Conservation (phyloP, 2,888 invertebrate species). For the Cynaeus angustus region DNA sequence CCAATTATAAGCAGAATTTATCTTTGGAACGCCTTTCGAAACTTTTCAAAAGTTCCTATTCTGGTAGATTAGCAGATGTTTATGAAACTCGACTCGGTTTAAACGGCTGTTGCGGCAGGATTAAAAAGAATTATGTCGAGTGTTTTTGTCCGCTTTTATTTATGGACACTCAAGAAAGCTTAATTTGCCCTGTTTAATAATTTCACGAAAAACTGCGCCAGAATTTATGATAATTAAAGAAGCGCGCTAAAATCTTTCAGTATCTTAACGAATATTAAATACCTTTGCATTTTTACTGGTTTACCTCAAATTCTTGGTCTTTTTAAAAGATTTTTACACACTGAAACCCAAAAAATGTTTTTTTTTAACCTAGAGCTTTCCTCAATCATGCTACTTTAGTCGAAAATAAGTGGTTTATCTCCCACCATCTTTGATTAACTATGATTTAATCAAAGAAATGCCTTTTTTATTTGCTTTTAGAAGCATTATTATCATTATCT, state of each 20-base stretch:
- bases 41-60: conserved; percentile 56
- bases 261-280: conserved; percentile 31
- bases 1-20: conserved; percentile 61
- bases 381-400: too few species aligned
- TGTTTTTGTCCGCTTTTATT: conserved; percentile 52
- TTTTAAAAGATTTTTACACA: too few species aligned
- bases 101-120: conserved; percentile 53
- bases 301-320: too few species aligned
- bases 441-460: too few species aligned
- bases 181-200: conserved; percentile 44
- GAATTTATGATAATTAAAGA: conserved; percentile 43
- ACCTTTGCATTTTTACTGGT: conserved; percentile 12
- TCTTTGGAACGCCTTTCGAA: conserved; percentile 57
- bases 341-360: too few species aligned
- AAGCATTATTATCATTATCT: too few species aligned
- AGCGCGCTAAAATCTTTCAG: conserved; percentile 6
- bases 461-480: too few species aligned
- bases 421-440: too few species aligned
- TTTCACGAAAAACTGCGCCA: conserved; percentile 30
- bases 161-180: conserved; percentile 48
- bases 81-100: conserved; percentile 56
- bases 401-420: too few species aligned
- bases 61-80: conserved; percentile 58
- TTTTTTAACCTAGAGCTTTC: too few species aligned
- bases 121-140: conserved; percentile 56